These are phyloP conservation scores for Rotaria magnacalcarata DNA, from an alignment of 2,888 invertebrate genomes.

Conservation along the genomic window DNA sequence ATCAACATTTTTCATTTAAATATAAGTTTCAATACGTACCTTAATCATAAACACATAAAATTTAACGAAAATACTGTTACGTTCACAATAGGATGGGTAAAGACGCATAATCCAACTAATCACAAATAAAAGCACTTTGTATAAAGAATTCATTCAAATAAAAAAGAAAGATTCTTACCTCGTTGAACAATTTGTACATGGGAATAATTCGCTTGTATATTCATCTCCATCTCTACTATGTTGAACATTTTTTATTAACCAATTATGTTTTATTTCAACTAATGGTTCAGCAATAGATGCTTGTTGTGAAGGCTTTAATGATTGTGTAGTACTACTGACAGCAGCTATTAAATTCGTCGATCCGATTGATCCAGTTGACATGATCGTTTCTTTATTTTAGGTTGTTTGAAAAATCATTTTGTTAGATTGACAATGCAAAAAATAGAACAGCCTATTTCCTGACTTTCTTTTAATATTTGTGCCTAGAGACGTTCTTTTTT, in stretches of 20 bases:
- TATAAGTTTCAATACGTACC: neutral
- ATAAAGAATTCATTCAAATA: too few relatives aligned
- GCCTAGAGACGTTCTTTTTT: neutral
- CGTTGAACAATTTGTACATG: constrained; percentile 24
- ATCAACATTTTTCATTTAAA: neutral
- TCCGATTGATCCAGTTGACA: neutral
- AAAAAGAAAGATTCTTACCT: neutral
- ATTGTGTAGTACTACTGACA: neutral
- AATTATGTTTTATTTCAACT: constrained; percentile 22
- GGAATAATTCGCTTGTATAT: constrained; percentile 34
- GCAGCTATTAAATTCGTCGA: neutral
- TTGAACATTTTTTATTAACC: constrained; percentile 34
- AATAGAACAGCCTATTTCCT: neutral
- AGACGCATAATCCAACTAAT: constrained; percentile 23
- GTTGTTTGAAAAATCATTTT: neutral
- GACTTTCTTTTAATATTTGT: neutral
- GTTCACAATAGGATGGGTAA: constrained; percentile 36
- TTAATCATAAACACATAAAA: constrained; percentile 34
- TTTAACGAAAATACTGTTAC: constrained; percentile 35
- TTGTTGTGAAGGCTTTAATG: neutral
- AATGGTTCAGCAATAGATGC: constrained; percentile 28
- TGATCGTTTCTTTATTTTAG: neutral
- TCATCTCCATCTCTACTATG: constrained; percentile 30
- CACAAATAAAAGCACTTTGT: neutral
- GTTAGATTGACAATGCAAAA: neutral